phyloP scores from a whole-genome alignment of 1,140 invertebrate species.

The Drosophila neocordata region DNA sequence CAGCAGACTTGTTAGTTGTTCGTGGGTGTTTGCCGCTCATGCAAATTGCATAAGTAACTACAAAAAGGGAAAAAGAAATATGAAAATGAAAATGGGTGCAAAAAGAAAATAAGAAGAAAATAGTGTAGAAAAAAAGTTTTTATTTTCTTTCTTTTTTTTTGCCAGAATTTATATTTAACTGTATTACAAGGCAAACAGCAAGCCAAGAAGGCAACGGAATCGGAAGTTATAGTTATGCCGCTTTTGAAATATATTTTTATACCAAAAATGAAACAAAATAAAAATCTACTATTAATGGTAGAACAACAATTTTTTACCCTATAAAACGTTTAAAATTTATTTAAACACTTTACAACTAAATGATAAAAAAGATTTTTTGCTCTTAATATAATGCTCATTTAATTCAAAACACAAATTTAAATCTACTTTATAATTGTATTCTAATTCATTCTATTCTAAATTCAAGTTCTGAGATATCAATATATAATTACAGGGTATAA shows the following conservation, averaged over 20 bases:
- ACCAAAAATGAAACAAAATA: slow-evolving; percentile 13
- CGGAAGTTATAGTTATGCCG: slow-evolving; percentile 79
- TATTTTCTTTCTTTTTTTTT: slow-evolving; percentile 53
- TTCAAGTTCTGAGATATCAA: no score
- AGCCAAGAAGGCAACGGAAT: slow-evolving; percentile 51
- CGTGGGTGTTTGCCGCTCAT: slow-evolving; percentile 78
- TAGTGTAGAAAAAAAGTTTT: slow-evolving; percentile 55
- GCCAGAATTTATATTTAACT: slow-evolving; percentile 74
- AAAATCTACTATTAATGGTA: background rate
- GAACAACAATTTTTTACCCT: background rate
- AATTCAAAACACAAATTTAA: no score
- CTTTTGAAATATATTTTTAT: slow-evolving; percentile 69
- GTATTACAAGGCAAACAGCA: slow-evolving; percentile 56
- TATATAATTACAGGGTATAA: slow-evolving; percentile 5
- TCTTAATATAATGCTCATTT: no score
- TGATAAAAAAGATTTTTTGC: no score
- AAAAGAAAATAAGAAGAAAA: slow-evolving; percentile 41
- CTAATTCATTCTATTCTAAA: no score
- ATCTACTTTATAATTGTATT: no score
- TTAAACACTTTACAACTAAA: no score
- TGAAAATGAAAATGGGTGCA: slow-evolving; percentile 7
- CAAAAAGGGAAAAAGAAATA: slow-evolving; percentile 37
- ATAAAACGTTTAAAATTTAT: no score
- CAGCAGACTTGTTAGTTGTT: slow-evolving; percentile 78
- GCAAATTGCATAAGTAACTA: slow-evolving; percentile 74